These are phyloP conservation scores for Myotis daubentonii DNA, from an alignment of 2,797 vertebrate genomes.

Conservation along the genomic window DNA sequence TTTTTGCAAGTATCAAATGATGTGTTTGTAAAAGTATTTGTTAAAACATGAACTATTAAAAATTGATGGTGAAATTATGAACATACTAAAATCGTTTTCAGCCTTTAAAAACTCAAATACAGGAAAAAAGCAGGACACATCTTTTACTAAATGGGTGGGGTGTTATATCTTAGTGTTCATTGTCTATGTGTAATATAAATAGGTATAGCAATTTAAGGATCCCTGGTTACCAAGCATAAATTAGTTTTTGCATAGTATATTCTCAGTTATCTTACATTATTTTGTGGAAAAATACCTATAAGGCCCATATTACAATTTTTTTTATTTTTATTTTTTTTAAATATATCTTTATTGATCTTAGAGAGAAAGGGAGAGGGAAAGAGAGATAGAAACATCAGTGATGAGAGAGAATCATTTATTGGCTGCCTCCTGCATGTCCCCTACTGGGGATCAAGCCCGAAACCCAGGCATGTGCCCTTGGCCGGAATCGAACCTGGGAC, in stretches of 20 bases:
- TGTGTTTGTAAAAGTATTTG: conserved; percentile 25
- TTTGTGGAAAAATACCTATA: conserved; percentile 11
- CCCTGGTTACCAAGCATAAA: not conserved
- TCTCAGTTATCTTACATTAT: not conserved
- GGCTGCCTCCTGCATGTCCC: no score
- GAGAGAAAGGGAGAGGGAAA: no score
- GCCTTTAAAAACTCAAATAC: conserved; percentile 21
- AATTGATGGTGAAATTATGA: not conserved
- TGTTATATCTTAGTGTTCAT: not conserved
- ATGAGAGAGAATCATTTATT: no score
- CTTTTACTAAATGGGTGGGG: not conserved
- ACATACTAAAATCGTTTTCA: conserved; percentile 4
- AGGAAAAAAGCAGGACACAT: conserved; percentile 7
- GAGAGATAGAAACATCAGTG: no score
- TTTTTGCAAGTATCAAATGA: not conserved
- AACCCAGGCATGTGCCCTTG: no score
- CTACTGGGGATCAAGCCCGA: no score
- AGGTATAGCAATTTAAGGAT: not conserved
- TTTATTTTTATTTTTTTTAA: no score
- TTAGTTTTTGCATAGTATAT: not conserved
- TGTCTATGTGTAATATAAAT: not conserved
- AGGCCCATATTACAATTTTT: not conserved
- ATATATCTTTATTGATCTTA: no score
- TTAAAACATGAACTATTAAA: not conserved
- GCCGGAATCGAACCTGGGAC: no score